Evolutionary conservation across 2,113 vertebrate genomes (phyloP), one percentile per base, ranked within the genome.

Genomic region (Eublepharis macularius): DNA sequence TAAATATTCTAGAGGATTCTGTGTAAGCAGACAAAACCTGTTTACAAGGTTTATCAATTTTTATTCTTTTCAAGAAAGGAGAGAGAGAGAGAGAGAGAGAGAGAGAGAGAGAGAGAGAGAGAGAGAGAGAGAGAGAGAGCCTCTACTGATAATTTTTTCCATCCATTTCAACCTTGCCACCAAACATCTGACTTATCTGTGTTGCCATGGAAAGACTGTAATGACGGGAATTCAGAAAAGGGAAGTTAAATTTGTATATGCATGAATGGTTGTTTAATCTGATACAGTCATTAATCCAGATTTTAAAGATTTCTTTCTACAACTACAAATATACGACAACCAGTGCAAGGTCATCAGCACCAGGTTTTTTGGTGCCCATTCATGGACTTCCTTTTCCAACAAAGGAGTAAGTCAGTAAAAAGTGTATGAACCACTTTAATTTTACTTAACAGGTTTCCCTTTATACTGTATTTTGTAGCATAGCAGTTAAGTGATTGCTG

Each of bases 161-260:
- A 92, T 88, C 87, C 90, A 86, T 81, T 90, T 86, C 82, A 91
- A 89, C 89, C 93, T 93, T 88, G 82, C 84, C 85, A 88, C 80
- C 0, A 24, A 87, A 47, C 91, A 89, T 90, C 86, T 91, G 81
- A 92, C 83, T 89, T 57, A 11, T 85, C 85, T 82, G 84, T 91
- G 90, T 94, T 94, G 90, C 93, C 86, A 91, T 92, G 91, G 93
- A 93, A 94, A 90, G 84, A 79, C 80, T 89, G 69, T 82, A 91
- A 89, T 87, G 85, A 79, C 86, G 91, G 80, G 88, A 92, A 94
- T 88, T 84, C 85, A 91, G 78, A 76, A 60, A 47, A 75, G 81
- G 78, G 75, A 89, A 92, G 88, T 90, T 88, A 65, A 43, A 65
- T 65, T 17, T 68, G 32, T 39, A 34, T n/a, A 19, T 34, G 14